Evolutionary conservation across 1,140 invertebrate genomes (phyloP).

Genomic region (Lepidurus arcticus): DNA sequence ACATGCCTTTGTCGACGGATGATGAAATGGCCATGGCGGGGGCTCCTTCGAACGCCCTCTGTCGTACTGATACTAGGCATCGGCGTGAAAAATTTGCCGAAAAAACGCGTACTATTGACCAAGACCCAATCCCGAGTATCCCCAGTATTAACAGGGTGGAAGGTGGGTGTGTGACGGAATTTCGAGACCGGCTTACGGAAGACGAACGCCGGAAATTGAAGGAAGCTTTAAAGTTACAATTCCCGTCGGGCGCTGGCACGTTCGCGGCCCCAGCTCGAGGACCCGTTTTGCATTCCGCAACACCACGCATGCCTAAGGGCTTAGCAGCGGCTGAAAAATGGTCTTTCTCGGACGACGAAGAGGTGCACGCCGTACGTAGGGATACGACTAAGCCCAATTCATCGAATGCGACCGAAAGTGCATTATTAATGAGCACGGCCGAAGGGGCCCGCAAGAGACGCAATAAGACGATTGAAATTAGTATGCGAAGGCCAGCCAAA

Average conservation of each 20-base stretch:
- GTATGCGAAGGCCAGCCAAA: neutral
- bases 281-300: conserved; percentile 5
- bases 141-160: neutral
- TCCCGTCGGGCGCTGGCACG: conserved; percentile 45
- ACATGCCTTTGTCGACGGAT: conserved; percentile 10
- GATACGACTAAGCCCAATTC: conserved; percentile 46
- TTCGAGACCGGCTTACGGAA: conserved; percentile 43
- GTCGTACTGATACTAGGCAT: neutral
- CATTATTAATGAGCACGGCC: neutral
- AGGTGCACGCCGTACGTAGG: conserved; percentile 42
- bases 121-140: neutral
- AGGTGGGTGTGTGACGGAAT: neutral
- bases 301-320: neutral
- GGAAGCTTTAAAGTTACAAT: conserved; percentile 63
- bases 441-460: conserved; percentile 19
- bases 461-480: neutral
- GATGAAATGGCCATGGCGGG: neutral
- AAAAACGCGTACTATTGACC: neutral
- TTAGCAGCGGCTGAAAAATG: neutral
- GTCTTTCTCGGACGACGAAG: neutral
- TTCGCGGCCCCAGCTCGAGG: conserved; percentile 38
- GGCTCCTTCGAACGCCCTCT: neutral
- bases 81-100: conserved; percentile 8
- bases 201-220: conserved; percentile 59
- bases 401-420: conserved; percentile 28